A percentile compares a stretch with the other conserved stretches of the same genome.
phyloP scores from a whole-genome alignment of 2,113 vertebrate genomes.

The Amblyornis subalaris region DNA sequence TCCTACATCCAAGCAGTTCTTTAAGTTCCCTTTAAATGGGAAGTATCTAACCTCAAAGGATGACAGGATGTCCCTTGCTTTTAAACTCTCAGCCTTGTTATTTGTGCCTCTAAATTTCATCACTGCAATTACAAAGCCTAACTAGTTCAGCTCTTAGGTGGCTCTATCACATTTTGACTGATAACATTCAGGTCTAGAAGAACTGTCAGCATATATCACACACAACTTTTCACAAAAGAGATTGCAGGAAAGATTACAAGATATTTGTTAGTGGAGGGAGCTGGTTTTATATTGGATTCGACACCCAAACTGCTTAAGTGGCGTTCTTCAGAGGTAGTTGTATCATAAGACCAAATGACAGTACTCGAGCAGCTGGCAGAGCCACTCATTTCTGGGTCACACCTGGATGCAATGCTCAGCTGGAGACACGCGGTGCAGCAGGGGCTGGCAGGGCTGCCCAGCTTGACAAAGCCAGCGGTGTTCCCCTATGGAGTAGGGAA shows the following conservation, averaged over 20 bases:
- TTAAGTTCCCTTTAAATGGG: neutral
- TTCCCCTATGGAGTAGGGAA: neutral
- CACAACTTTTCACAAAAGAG: neutral
- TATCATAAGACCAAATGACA: neutral
- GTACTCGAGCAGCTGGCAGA: neutral
- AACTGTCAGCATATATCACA: neutral
- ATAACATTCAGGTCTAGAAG: neutral
- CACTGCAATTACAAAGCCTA: neutral
- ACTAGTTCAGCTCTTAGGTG: neutral
- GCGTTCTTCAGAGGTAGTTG: neutral
- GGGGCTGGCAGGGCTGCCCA: fast-evolving
- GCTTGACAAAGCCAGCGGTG: neutral
- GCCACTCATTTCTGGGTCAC: neutral
- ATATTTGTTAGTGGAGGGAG: neutral
- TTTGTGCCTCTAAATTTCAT: neutral
- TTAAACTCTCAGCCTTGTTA: neutral
- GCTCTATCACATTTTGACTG: neutral
- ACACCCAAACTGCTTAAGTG: neutral
- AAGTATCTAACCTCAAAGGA: neutral
- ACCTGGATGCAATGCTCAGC: neutral
- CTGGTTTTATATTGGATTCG: neutral
- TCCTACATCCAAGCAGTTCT: neutral
- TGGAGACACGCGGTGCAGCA: fast-evolving
- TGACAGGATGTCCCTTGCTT: neutral
- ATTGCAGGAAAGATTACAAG: neutral